Evolutionary conservation across 1,140 invertebrate species (phyloP), one percentile per base, ranked within the genome.

Genomic region (Meteorus sp.): DNA sequence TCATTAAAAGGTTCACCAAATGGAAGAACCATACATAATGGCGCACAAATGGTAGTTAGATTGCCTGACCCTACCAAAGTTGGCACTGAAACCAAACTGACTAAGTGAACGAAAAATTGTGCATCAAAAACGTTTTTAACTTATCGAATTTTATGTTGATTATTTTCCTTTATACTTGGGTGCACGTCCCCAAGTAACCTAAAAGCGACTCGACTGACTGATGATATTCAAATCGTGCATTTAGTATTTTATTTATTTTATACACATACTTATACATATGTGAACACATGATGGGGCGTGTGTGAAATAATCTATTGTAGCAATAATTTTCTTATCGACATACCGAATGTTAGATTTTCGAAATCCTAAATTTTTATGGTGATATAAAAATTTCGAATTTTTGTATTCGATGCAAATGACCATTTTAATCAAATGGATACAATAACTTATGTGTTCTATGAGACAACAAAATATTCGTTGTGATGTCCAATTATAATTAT

Each of bases 21-120:
- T 22, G 66, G 62, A 6, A 68, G 70, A 63, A 62, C 68, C 0
- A 65, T 72, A 57, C 74, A 75, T 51, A 76, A 76, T 37, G 74
- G 74, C 4, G 74, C 74, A 0, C 74, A 76, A 37, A 62, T 75
- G 41, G 73, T 76, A 0, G 74, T 76, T 15, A 75, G 74, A 66
- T 64, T 76, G 62, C 73, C 74, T 23, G 74, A 76, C 29, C 73
- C 73, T 2, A 75, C 71, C 25, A 76, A 76, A 65, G 70, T 75
- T 6, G 64, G 53, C 1, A 76, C 70, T 15, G 74, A 76, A 37
- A 76, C 74, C 7, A 75, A 71, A 53, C 63, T 76, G 39, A 74
- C 73, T 6, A 76, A 76, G 56, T 73, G 65, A 70, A 56, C 41
- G 25, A 17, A 13, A 8, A 31, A 19, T 48, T 6, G n/a, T 48